Percentiles rank a stretch among this genome's conserved stretches.
Conservation (phyloP, 2,888 invertebrate genomes). For the Drosophila falleni region DNA sequence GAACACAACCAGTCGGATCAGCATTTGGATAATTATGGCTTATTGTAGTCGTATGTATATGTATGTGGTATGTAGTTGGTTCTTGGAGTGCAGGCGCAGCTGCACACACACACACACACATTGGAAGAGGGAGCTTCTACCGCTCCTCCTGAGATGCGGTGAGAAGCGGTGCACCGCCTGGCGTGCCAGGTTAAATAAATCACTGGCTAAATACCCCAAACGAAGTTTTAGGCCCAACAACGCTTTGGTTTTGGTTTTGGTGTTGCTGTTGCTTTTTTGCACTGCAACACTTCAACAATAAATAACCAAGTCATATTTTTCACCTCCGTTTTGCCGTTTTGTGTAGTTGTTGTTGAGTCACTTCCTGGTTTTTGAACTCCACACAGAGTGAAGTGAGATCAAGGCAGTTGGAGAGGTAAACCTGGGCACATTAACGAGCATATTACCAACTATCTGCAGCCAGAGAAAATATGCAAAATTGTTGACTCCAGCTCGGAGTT, state of each 20-base stretch:
- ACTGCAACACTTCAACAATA: slow-evolving; percentile 81
- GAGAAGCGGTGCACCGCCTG: slow-evolving; percentile 68
- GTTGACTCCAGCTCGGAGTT: slow-evolving; percentile 36
- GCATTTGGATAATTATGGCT: slow-evolving; percentile 75
- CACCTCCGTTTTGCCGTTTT: slow-evolving; percentile 68
- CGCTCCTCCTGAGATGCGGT: slow-evolving; percentile 26
- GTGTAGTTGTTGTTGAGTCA: slow-evolving; percentile 75
- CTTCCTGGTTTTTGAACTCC: slow-evolving; percentile 80
- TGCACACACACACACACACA: slow-evolving; percentile 17
- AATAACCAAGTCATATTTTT: slow-evolving; percentile 81
- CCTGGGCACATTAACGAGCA: slow-evolving; percentile 78
- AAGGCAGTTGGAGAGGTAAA: slow-evolving; percentile 47
- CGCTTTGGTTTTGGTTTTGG: slow-evolving; percentile 23
- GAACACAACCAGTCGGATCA: slow-evolving; percentile 53
- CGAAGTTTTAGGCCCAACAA: slow-evolving; percentile 73
- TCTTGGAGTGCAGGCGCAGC: slow-evolving; percentile 35
- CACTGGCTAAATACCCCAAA: slow-evolving; percentile 79
- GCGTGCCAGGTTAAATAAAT: slow-evolving; percentile 73
- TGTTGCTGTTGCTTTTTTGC: slow-evolving; percentile 62
- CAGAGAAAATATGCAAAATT: slow-evolving; percentile 77
- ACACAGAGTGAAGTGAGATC: slow-evolving; percentile 42
- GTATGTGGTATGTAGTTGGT: slow-evolving; percentile 32
- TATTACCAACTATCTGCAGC: slow-evolving; percentile 77
- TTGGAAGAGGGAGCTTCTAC: background rate
- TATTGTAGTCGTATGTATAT: slow-evolving; percentile 58